A percentile compares a stretch with the other conserved stretches of the same genome.
phyloP scores from a whole-genome alignment of 2,888 invertebrate genomes.

The Euclidia mi region DNA sequence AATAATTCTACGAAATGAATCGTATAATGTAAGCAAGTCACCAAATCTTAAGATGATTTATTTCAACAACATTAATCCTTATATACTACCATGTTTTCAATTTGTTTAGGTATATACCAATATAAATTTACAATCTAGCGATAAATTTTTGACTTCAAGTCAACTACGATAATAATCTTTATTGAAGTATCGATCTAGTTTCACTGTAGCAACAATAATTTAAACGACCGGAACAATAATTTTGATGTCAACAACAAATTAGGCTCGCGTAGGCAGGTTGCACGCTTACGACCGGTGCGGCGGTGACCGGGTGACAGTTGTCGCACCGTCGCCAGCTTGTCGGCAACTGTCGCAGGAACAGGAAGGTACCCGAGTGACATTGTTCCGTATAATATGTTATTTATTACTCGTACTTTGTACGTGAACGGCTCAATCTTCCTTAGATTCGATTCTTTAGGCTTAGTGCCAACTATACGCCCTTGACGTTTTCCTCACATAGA shows the following conservation, averaged over 20 bases:
- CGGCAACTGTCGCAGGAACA: slow-evolving; percentile 31
- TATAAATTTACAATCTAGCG: no score
- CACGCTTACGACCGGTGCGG: slow-evolving; percentile 19
- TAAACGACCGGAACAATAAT: slow-evolving; percentile 52
- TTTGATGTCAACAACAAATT: slow-evolving; percentile 53
- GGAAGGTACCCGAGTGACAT: slow-evolving; percentile 47
- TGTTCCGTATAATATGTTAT: slow-evolving; percentile 55
- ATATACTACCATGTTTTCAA: no score
- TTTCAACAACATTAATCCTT: no score
- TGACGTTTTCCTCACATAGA: not conserved
- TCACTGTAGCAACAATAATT: slow-evolving; percentile 15
- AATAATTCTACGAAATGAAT: no score
- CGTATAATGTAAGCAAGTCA: no score
- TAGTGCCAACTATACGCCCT: not conserved
- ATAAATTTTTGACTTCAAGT: no score
- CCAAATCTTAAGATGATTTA: no score
- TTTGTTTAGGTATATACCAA: no score
- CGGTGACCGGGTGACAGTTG: slow-evolving; percentile 20
- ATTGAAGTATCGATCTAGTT: slow-evolving; percentile 10
- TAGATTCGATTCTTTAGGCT: not conserved
- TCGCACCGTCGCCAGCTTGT: slow-evolving; percentile 27
- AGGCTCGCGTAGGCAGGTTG: slow-evolving; percentile 29
- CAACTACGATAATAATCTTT: not conserved
- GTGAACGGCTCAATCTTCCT: slow-evolving; percentile 3
- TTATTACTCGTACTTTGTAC: slow-evolving; percentile 36